Base-by-base conservation (phyloP, 2,888 invertebrate genomes). In the Scaeva pyrastri region DNA sequence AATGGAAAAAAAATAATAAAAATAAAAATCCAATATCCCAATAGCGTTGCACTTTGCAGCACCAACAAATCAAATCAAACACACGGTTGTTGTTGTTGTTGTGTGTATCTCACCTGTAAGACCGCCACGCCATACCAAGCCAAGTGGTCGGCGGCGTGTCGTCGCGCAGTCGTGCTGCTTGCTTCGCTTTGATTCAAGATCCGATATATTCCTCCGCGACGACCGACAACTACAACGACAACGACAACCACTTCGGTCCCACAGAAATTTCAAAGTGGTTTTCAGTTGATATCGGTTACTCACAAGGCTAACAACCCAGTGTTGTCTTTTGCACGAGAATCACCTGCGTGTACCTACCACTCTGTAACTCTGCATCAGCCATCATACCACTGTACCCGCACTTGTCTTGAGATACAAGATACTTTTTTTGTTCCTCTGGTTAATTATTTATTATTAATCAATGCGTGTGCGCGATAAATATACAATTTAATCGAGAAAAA, bases 221-320 rank as follows among this genome's bases (percentile, higher is more conserved):
- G 88, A 88, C 31, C 31, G 31, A 4, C 31, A n/a, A n/a, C n/a
- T n/a, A n/a, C 2, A 31, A 8, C 31, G 31, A 31, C 31, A 8
- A 31, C 31, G 31, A n/a, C 31, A 8, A 31, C 88, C 90, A 89
- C 88, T 88, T 87, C 91, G 91, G 90, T 90, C 71, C 81, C 81
- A 88, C 90, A 90, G 90, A 90, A 90, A 91, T 91, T 90, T 91
- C 90, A 91, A 93, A 93, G 93, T 91, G 91, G 93, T 93, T 92
- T 92, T 93, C 92, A 93, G 93, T 93, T 93, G 91, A 92, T 92
- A 92, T 92, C 92, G 91, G 91, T 92, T 91, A 91, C 91, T 92
- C 93, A 92, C 91, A 92, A 91, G 92, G 92, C 91, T 91, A 91
- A 92, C 91, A 92, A 92, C 92, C 82, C 83, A 58, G 78, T 78